These are phyloP conservation scores for Sus scrofa DNA, from an alignment of 2,113 vertebrate genomes.

Conservation along the genomic window DNA sequence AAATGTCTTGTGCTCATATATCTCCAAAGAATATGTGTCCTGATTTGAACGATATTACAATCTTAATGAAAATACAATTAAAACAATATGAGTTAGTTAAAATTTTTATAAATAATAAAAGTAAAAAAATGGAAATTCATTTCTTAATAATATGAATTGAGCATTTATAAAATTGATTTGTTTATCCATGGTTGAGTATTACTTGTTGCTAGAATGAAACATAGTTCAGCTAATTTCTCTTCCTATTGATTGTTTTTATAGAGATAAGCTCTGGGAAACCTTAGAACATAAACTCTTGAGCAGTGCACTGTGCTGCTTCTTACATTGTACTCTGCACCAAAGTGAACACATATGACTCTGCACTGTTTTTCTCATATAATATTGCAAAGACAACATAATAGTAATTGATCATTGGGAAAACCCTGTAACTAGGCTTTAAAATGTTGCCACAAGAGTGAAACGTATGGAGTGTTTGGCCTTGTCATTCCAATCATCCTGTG, in stretches of 20 bases:
- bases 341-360: background rate
- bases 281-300: background rate
- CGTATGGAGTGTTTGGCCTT: background rate
- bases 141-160: constrained; percentile 24
- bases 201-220: background rate
- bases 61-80: constrained; percentile 15
- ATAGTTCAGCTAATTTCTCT: background rate
- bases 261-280: background rate
- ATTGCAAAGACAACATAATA: background rate
- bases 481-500: background rate
- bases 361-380: background rate
- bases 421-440: background rate
- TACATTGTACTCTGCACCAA: background rate
- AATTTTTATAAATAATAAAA: constrained; percentile 27
- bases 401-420: background rate
- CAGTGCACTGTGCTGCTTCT: background rate
- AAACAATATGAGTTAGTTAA: background rate
- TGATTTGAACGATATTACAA: background rate
- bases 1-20: background rate
- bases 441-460: background rate
- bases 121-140: background rate
- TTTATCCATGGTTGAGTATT: background rate
- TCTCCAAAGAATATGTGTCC: constrained; percentile 8
- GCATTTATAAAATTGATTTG: background rate
- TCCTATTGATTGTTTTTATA: background rate